These are phyloP conservation scores for Drosophila arizonae DNA, from an alignment of 1,140 invertebrate genomes.

Conservation along the genomic window DNA sequence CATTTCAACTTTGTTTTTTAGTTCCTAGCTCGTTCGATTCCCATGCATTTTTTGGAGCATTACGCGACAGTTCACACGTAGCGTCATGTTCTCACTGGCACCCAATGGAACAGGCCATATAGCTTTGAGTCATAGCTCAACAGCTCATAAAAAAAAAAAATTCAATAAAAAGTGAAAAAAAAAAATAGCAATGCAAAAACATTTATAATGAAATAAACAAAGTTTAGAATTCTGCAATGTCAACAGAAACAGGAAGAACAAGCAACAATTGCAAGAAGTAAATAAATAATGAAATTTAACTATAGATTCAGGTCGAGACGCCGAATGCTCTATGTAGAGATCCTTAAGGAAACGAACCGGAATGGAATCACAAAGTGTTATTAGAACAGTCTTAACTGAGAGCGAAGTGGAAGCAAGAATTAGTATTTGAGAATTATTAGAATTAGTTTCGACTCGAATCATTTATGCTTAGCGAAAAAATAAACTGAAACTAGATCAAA, in stretches of 20 bases:
- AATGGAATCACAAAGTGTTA: not conserved
- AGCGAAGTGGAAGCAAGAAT: too few species aligned
- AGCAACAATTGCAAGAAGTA: not conserved
- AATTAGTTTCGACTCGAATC: too few species aligned
- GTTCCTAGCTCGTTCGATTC: not conserved
- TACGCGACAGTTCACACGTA: constrained; percentile 30
- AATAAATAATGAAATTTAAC: constrained; percentile 3
- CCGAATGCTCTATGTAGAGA: constrained; percentile 1
- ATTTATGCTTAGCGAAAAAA: too few species aligned
- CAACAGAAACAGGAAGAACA: constrained; percentile 42
- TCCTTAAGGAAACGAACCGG: not conserved
- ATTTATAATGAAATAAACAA: constrained; percentile 37
- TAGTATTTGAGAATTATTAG: too few species aligned
- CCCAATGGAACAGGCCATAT: not conserved
- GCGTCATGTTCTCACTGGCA: constrained; percentile 1
- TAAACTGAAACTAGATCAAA: too few species aligned
- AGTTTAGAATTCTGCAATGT: constrained; percentile 54
- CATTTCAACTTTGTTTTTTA: not conserved
- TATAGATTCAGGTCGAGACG: not conserved
- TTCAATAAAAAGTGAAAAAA: not conserved
- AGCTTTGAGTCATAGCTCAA: constrained; percentile 50
- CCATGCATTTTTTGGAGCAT: constrained; percentile 1
- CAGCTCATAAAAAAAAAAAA: constrained; percentile 1
- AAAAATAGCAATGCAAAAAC: not conserved
- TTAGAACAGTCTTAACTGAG: not conserved